Evolutionary conservation across 2,113 vertebrate species (phyloP), one percentile per base, ranked within the genome.

Genomic region (Nannobrachium achirus): DNA sequence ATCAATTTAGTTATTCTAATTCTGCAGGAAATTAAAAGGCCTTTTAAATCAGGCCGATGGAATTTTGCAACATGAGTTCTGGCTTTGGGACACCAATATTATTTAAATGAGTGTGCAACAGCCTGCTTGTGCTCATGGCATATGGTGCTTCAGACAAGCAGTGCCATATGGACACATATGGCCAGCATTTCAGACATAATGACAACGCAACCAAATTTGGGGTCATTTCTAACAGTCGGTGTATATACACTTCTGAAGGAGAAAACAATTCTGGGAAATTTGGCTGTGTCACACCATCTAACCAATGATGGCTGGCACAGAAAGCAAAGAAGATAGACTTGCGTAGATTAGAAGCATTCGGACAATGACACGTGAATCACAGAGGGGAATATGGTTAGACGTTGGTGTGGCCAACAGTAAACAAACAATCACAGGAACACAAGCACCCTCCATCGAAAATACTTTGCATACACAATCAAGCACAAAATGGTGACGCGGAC

Each of bases 161-260:
- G 64, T 65, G 81, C 89, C 89, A 91, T 89, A 90, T 86, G 90
- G 83, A 83, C 83, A 72, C 89, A 89, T 89, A 90, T 88, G 87
- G 86, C 79, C 58, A 38, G 71, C 73, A 80, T 83, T 87, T 80
- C 73, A 87, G 84, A 87, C 83, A 86, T 90, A 89, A 92, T 85
- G 86, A 90, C 86, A 87, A 82, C 83, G 83, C 80, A 79, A 89
- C 82, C 75, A 83, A 80, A 89, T 89, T 82, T 80, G 78, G 86
- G 86, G 87, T 90, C 75, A 84, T 82, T 84, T 76, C 69, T 61
- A 71, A 79, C 69, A 73, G 66, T 60, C 60, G 51, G 77, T 81
- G 73, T 68, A 58, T 83, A 74, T 79, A 72, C n/a, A n/a, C 63
- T 75, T 80, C 73, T 74, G 80, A 75, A 81, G 81, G 81, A 73